Conservation (phyloP, 2,113 vertebrate genomes). For the Siphamia tubifer region DNA sequence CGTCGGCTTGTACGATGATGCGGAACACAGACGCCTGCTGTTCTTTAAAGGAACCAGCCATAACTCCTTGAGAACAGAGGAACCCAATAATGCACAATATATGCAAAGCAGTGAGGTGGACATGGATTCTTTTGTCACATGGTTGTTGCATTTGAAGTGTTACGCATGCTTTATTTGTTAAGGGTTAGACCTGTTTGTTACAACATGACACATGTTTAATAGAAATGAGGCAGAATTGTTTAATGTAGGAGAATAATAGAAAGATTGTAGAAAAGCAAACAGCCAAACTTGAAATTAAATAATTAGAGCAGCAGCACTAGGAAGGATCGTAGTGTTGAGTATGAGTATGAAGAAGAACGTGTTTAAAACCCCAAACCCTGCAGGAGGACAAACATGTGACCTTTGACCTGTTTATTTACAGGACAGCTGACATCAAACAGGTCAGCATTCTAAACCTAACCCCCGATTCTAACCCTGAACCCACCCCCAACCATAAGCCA, state of each 20-base stretch:
- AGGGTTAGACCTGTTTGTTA: conserved; percentile 25
- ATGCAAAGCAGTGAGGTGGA: conserved; percentile 48
- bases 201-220: background rate
- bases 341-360: too few species aligned
- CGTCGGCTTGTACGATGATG: conserved; percentile 1
- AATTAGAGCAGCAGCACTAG: too few species aligned
- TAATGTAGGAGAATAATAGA: background rate
- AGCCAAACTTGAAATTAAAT: too few species aligned
- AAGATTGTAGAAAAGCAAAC: background rate
- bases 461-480: too few species aligned
- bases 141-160: conserved; percentile 49
- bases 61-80: conserved; percentile 21
- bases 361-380: too few species aligned
- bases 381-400: too few species aligned
- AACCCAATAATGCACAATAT: conserved; percentile 37
- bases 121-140: conserved; percentile 14
- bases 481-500: too few species aligned
- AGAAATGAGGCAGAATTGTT: conserved; percentile 1
- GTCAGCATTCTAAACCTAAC: too few species aligned
- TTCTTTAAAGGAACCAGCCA: conserved; percentile 45
- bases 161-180: conserved; percentile 30
- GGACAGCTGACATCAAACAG: too few species aligned
- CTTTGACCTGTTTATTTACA: too few species aligned
- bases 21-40: conserved; percentile 34
- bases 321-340: too few species aligned